Evolutionary conservation across 2,797 vertebrate genomes (phyloP), one percentile per base, ranked within the genome.

Genomic region (Gambelia wislizenii): DNA sequence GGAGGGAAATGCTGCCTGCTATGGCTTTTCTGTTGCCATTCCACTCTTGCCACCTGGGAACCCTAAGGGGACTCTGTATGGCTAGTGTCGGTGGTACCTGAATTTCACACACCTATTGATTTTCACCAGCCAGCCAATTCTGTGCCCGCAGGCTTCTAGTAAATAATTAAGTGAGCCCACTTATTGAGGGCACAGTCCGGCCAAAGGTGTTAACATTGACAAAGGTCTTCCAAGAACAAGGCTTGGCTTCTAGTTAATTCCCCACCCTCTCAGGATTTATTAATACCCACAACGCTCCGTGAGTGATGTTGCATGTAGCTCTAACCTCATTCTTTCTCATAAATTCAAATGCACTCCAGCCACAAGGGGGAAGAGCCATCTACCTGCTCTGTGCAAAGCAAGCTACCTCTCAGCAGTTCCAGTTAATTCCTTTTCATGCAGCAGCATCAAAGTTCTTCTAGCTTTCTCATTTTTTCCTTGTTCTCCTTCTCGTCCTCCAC

Each of bases 251-350:
- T 44, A 47, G 74, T 89, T 84, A 33, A n/a, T 78, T 78, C 74
- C 30, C 49, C 72, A 2, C 27, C 47, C 33, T 36, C 30, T 76
- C 18, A 47, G 61, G 22, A 25, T 56, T 27, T 1, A n/a, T 14
- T 56, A 33, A 54, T 36, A 36, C 44, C 33, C 36, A 44, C 49
- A 70, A 10, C 3, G 3, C 12, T 47, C 20, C n/a, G 27, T 13
- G 9, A 72, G n/a, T 52, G 86, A 72, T 80, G 5, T 39, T 75
- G 70, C 33, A 0, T 49, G 42, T 14, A 61, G 54, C n/a, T 76
- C 42, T 70, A 84, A 77, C 80, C 27, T 42, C 61, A 78, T 89
- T 84, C 47, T 70, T 89, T 84, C 82, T 49, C 36, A 44, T 33
- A 84, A 39, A 70, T 70, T 84, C 49, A 84, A 70, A n/a, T 69